A percentile compares a stretch with the other conserved stretches of the same genome.
Conservation (phyloP, 2,113 vertebrate species). For the Leptobrachium ailaonicum region DNA sequence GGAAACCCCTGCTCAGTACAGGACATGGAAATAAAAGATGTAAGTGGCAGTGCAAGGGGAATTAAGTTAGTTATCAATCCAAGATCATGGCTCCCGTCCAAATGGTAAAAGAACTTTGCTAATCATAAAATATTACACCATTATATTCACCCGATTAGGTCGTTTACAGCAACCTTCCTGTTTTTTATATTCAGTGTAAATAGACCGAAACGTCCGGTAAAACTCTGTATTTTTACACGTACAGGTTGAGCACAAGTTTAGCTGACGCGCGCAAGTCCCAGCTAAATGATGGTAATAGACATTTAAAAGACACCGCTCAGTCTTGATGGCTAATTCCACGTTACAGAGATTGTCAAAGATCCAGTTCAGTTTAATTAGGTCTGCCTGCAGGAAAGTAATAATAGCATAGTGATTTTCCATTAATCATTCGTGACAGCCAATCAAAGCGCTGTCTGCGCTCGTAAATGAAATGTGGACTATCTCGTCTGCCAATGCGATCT, state of each 20-base stretch:
- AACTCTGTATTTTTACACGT: too few species aligned
- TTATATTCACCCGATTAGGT: conserved; percentile 55
- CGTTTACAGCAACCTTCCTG: too few species aligned
- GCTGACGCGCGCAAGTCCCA: conserved; percentile 64
- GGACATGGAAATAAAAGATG: conserved; percentile 66
- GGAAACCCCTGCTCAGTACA: conserved; percentile 52
- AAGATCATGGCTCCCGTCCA: conserved; percentile 63
- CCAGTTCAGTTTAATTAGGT: conserved; percentile 72
- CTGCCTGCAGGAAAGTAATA: conserved; percentile 66
- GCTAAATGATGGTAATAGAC: conserved; percentile 68
- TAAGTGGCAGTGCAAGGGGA: conserved; percentile 57
- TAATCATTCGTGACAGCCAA: conserved; percentile 75
- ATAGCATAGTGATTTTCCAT: conserved; percentile 75
- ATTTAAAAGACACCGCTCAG: conserved; percentile 58
- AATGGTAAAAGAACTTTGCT: conserved; percentile 64
- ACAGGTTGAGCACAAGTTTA: conserved; percentile 56
- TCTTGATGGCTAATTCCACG: conserved; percentile 64
- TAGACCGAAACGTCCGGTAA: too few species aligned
- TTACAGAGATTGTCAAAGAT: conserved; percentile 62
- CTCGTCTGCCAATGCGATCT: conserved; percentile 10
- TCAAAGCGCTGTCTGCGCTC: conserved; percentile 66
- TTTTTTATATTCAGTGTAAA: too few species aligned
- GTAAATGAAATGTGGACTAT: conserved; percentile 71
- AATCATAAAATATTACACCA: conserved; percentile 70
- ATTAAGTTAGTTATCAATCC: conserved; percentile 56